A percentile compares a stretch with the other conserved stretches of the same genome.
phyloP scores from a whole-genome alignment of 2,888 invertebrate species.

The Heliconius cydno region DNA sequence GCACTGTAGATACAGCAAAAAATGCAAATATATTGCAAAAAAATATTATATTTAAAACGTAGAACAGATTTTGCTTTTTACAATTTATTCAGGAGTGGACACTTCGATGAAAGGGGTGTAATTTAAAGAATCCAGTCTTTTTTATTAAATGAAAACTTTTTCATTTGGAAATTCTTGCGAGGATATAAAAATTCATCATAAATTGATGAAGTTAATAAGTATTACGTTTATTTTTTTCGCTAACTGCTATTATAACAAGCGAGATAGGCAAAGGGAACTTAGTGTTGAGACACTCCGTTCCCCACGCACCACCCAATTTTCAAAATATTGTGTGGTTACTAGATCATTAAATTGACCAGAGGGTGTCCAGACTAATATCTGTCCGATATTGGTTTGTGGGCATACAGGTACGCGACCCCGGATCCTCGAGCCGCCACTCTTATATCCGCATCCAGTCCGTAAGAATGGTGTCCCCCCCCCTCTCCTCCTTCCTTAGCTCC shows the following conservation, averaged over 20 bases:
- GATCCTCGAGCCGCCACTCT: too few relatives aligned
- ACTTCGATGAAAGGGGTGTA: slow-evolving; percentile 17
- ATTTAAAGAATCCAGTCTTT: slow-evolving; percentile 14
- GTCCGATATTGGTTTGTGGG: too few relatives aligned
- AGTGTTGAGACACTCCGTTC: too few relatives aligned
- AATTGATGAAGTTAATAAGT: not conserved
- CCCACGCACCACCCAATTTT: too few relatives aligned
- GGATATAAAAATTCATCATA: not conserved
- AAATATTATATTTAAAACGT: slow-evolving; percentile 11
- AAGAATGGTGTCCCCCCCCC: too few relatives aligned
- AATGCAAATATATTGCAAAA: not conserved
- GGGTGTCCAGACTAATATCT: too few relatives aligned
- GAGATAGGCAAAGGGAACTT: too few relatives aligned
- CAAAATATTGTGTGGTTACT: too few relatives aligned
- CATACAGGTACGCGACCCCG: too few relatives aligned
- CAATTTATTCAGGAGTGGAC: slow-evolving; percentile 19
- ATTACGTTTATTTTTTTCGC: not conserved
- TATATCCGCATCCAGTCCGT: too few relatives aligned
- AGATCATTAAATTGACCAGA: too few relatives aligned
- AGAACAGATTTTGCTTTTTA: not conserved
- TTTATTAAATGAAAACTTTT: slow-evolving; percentile 27
- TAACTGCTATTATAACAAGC: not conserved
- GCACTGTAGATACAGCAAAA: not conserved
- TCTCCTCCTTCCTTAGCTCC: too few relatives aligned
- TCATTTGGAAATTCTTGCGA: not conserved